Evolutionary conservation across 2,797 vertebrate genomes (phyloP), one percentile per base, ranked within the genome.

Genomic region (Acanthiza pusilla): DNA sequence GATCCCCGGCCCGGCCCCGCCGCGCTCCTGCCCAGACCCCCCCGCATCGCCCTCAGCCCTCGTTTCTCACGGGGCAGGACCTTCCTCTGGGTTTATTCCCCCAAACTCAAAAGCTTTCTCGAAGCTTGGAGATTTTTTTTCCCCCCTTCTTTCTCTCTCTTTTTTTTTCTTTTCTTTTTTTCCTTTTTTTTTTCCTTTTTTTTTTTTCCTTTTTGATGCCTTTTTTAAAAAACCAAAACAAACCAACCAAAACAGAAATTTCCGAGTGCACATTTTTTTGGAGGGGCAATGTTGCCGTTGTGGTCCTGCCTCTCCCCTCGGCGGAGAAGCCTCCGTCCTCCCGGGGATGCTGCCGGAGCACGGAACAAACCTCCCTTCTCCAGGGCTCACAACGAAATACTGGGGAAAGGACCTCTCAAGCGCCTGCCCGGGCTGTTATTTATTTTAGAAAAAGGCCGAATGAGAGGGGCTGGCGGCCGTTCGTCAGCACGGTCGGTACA

Each of bases 141-240:
- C 3, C 30, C 43, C 8, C 18, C 5, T 20, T 36, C 1, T 7
- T 29, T 40, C 7, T 19, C 8, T 13, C 5, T 8, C 16, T 48
- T 55, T 27, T 38, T 20, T 13, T 38, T 7, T 1, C 5, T n/a
- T 57, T 63, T 50, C 2, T 23, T 1, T 10, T 5, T 4, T 2
- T 23, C 1, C 23, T 3, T 7, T 9, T 10, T 15, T 10, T 11
- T 20, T 12, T 7, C 0, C 14, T 34, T 36, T 7, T 26, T 16
- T 2, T 7, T 5, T 29, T 16, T 55, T 8, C 16, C 34, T 47
- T 22, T 40, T 32, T 14, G n/a, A n/a, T 40, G 7, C 1, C 5
- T 34, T 57, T 63, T 50, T 43, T 6, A 7, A 34, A 18, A 19
- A 34, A 18, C 26, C 23, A 21, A 81, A 81, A 1, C 70, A 38